Evolutionary conservation across 2,113 vertebrate genomes (phyloP), one percentile per base, ranked within the genome.

Genomic region (Prunella fulvescens): DNA sequence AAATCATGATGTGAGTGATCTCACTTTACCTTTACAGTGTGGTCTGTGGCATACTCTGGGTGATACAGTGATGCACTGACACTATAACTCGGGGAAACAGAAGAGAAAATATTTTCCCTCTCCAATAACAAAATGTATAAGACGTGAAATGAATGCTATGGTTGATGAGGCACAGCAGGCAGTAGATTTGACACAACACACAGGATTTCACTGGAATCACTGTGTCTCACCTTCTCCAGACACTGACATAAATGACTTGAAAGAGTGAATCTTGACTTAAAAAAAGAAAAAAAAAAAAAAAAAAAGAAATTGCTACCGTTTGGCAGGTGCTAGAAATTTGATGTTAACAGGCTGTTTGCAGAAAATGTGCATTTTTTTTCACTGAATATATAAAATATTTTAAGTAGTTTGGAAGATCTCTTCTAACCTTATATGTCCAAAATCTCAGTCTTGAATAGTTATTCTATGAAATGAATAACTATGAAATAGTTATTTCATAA

Each of bases 41-140:
- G 84, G 44, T 23, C n/a, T 86, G 53, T 64, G 60, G 62, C 85
- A 57, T 72, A 20, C 7, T 82, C 37, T 74, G 81, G 86, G 40
- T 62, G 62, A 92, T 80, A 67, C 44, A 70, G 85, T 53, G 37
- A 83, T 51, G 70, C 81, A 85, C 9, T 84, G 62, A n/a, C 20
- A 50, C 26, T 42, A 31, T 50, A 84, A 95, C 58, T 47, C 33
- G 42, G 19, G 15, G 11, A 64, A 82, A 62, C 18, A 53, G 48
- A 84, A 37, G 62, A 60, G 44, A 87, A 94, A 90, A 91, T 81
- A 83, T 93, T 94, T 95, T 83, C 45, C 54, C 37, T 82, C 95
- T 70, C 37, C 1, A 10, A 37, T 83, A 69, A 71, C 72, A 89
- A 25, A 64, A 47, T 51, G 42, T 9, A 2, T 70, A 76, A 92